These are phyloP conservation scores for Aphidius colemani DNA, from an alignment of 2,888 invertebrate species.

Conservation along the genomic window DNA sequence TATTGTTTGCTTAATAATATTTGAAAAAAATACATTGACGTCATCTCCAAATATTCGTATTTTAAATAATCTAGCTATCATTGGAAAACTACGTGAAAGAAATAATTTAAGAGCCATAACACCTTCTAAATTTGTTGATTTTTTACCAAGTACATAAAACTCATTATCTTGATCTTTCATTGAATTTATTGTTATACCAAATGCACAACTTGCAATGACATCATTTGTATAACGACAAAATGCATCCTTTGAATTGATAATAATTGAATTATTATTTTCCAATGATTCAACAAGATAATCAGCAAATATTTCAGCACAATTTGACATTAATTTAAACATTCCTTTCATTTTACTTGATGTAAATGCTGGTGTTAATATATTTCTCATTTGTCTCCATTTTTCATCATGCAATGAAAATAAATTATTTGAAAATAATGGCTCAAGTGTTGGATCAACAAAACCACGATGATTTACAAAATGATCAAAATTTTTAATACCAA, in stretches of 20 bases:
- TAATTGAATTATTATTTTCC: constrained; percentile 38
- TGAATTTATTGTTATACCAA: constrained; percentile 36
- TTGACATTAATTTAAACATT: constrained; percentile 61
- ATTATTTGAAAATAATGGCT: constrained; percentile 35
- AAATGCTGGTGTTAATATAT: constrained; percentile 64
- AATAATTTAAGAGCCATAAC: constrained; percentile 9
- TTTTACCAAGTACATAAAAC: constrained; percentile 36
- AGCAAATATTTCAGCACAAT: constrained; percentile 45
- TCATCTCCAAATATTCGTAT: constrained; percentile 11
- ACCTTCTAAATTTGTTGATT: constrained; percentile 21
- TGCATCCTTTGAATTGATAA: constrained; percentile 43
- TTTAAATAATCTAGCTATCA: constrained; percentile 4
- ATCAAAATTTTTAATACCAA: constrained; percentile 43
- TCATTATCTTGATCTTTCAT: constrained; percentile 36
- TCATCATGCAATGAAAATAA: constrained; percentile 49
- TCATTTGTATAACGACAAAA: constrained; percentile 37
- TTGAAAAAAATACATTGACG: constrained; percentile 19
- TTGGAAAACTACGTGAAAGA: constrained; percentile 5
- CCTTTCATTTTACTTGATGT: constrained; percentile 64
- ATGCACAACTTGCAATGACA: constrained; percentile 38
- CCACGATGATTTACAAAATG: constrained; percentile 36
- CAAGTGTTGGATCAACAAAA: constrained; percentile 28
- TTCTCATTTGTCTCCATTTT: constrained; percentile 63
- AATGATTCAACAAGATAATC: constrained; percentile 35
- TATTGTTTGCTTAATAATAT: constrained; percentile 21